These are phyloP conservation scores for Pseudopodoces humilis DNA, from an alignment of 2,113 vertebrate species.

Conservation along the genomic window DNA sequence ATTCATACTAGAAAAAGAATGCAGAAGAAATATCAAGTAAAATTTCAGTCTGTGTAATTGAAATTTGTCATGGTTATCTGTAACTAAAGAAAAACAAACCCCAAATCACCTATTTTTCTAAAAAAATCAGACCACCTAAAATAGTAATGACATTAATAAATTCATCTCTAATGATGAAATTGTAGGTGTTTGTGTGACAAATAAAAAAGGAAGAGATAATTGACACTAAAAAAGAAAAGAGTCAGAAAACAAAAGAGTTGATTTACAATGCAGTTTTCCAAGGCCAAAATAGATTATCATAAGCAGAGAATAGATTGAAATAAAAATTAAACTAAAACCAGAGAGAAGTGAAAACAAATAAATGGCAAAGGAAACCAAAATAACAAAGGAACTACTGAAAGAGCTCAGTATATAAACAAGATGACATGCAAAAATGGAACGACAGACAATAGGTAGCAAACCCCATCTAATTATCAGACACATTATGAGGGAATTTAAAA, in stretches of 20 bases:
- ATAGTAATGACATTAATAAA: background rate
- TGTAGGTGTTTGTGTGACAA: background rate
- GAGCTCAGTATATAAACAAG: background rate
- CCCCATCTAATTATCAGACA: background rate
- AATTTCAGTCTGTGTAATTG: background rate
- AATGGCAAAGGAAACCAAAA: background rate
- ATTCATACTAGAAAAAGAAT: background rate
- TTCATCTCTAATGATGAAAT: background rate
- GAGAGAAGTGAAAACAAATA: background rate
- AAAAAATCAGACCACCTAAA: background rate
- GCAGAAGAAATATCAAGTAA: background rate
- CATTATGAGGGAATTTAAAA: background rate
- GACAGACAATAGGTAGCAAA: background rate
- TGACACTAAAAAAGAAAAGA: background rate
- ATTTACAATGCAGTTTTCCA: background rate
- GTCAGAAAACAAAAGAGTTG: background rate
- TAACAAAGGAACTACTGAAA: background rate
- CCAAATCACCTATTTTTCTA: background rate
- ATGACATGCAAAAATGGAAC: background rate
- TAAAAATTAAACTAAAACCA: background rate
- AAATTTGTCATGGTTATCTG: background rate
- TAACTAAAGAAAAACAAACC: background rate
- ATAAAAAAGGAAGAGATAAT: background rate
- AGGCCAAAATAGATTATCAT: background rate
- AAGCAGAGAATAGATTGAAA: background rate